phyloP scores from a whole-genome alignment of 2,888 invertebrate species.

The Venustoraphidia nigricollis region DNA sequence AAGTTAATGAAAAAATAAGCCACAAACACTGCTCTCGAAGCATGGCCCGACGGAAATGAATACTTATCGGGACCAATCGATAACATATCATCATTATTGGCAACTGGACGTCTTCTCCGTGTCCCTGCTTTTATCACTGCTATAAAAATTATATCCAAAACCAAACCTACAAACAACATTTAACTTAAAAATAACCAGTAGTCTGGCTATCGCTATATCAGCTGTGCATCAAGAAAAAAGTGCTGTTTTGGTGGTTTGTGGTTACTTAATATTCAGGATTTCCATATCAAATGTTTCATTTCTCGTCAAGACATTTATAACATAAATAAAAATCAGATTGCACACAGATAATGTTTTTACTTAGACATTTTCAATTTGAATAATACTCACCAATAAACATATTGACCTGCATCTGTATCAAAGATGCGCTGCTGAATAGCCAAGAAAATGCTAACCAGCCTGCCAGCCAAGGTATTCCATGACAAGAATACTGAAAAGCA shows the following conservation, averaged over 20 bases:
- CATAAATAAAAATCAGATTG: too few relatives aligned
- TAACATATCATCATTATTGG: constrained; percentile 46
- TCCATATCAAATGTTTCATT: too few relatives aligned
- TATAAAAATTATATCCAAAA: constrained; percentile 65
- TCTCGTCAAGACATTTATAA: too few relatives aligned
- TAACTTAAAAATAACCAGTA: constrained; percentile 8
- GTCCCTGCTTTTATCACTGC: constrained; percentile 63
- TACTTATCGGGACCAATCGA: constrained; percentile 74
- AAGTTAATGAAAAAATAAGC: constrained; percentile 53
- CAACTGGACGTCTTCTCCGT: constrained; percentile 58
- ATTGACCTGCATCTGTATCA: constrained; percentile 74
- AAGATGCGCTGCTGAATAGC: constrained; percentile 47
- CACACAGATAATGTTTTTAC: too few relatives aligned
- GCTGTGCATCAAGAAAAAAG: too few relatives aligned
- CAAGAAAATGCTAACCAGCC: constrained; percentile 64
- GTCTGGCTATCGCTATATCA: not conserved
- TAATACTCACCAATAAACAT: constrained; percentile 55
- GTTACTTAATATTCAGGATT: too few relatives aligned
- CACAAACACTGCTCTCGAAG: constrained; percentile 67
- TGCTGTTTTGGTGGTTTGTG: too few relatives aligned
- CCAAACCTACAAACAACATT: constrained; percentile 44
- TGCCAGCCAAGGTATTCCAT: constrained; percentile 76
- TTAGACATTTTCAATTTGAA: not conserved
- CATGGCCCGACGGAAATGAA: constrained; percentile 90
- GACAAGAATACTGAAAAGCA: constrained; percentile 57